Evolutionary conservation across 2,888 invertebrate species (phyloP), one percentile per base, ranked within the genome.

Genomic region (Aproaerema taeniolella): DNA sequence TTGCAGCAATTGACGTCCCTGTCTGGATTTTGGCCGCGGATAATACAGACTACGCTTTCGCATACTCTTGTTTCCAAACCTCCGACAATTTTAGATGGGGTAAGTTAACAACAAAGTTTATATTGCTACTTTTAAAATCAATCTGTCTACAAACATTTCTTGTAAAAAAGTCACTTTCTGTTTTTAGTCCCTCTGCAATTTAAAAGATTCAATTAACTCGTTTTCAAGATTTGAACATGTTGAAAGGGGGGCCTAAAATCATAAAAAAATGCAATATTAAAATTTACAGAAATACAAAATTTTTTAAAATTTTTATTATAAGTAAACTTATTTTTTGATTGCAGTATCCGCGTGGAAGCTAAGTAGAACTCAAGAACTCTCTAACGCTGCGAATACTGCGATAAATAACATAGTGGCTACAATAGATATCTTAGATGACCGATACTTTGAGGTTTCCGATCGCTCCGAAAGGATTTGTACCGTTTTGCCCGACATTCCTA

Each of bases 1-100:
- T n/a, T n/a, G n/a, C n/a, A n/a, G n/a, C 26, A 5, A n/a, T 26
- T n/a, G n/a, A n/a, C 26, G 3, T n/a, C 2, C 63, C 71, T 24
- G 81, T 92, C 59, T 92, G 91, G 91, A 74, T 93, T 1, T 55
- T 93, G 17, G 88, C 80, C n/a, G 92, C 92, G 0, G 91, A 93
- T 63, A 92, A 92, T 59, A 63, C 50, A 0, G 80, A 77, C 38
- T 92, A 89, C 50, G 80, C 91, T 0, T 82, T 92, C 0, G 90
- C 91, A 0, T 92, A 91, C 81, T 89, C 91, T 25, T 93, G 93
- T 58, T n/a, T n/a, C 20, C 20, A 20, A 8, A 20, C 4, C 8
- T 8, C 8, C 8, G 20, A 8, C 20, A 8, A 20, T 20, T 4
- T 4, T 20, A 20, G 5, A 4, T 8, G 20, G 4, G 20, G 20